Evolutionary conservation across 1,140 invertebrate species (phyloP).

Genomic region (Papilio aristodemus): DNA sequence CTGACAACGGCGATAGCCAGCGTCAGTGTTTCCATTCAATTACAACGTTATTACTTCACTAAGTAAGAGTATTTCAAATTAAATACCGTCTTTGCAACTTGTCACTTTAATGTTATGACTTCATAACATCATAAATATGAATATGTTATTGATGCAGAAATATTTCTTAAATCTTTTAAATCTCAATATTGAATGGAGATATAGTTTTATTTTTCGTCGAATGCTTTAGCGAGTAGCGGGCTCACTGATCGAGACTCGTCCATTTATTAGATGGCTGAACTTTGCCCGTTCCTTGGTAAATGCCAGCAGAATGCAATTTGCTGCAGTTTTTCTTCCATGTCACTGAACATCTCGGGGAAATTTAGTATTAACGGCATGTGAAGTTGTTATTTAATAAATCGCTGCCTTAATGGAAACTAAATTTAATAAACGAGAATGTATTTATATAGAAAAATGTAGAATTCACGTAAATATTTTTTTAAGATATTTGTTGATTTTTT

Average conservation of each 20-base stretch:
- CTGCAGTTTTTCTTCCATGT: conserved; percentile 33
- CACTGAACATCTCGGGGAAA: conserved; percentile 23
- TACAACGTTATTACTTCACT: too few species aligned
- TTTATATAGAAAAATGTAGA: background rate
- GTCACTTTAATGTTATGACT: background rate
- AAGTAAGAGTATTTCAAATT: too few species aligned
- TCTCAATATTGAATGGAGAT: conserved; percentile 12
- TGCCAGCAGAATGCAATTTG: conserved; percentile 32
- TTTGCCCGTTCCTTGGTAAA: conserved; percentile 26
- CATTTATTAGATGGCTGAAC: conserved; percentile 35
- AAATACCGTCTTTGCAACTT: too few species aligned
- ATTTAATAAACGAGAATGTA: background rate
- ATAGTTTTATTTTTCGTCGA: conserved; percentile 24
- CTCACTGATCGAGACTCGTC: conserved; percentile 23
- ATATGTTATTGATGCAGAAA: background rate
- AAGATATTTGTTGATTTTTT: too few species aligned
- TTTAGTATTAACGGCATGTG: conserved; percentile 15
- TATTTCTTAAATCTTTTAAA: conserved; percentile 6
- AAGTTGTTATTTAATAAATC: conserved; percentile 17
- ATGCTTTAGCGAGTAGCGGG: conserved; percentile 15
- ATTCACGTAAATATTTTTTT: too few species aligned
- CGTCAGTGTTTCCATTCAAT: too few species aligned
- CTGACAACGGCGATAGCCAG: too few species aligned
- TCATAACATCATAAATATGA: background rate
- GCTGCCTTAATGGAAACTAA: background rate